Evolutionary conservation across 2,888 invertebrate species (phyloP).

Genomic region (Pheosia gnoma): DNA sequence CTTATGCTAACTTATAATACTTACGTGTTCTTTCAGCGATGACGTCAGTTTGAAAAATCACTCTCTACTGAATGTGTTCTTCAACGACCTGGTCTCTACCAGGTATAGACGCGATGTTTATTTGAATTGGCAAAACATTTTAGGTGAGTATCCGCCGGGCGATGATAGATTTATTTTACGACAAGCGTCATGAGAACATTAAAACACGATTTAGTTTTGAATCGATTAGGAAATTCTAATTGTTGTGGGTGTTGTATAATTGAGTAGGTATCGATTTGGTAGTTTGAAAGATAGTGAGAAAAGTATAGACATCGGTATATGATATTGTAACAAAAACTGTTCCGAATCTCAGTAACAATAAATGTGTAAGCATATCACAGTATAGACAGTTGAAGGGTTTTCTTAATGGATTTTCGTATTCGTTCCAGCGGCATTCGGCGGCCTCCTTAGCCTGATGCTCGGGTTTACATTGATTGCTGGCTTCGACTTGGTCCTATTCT

Average conservation of each 20-base stretch:
- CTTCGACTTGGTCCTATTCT: constrained; percentile 86
- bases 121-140: constrained; percentile 88
- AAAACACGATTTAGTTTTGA: constrained; percentile 3
- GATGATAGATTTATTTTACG: constrained; percentile 33
- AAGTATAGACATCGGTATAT: too few species aligned
- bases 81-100: constrained; percentile 87
- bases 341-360: too few species aligned
- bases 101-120: constrained; percentile 86
- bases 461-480: constrained; percentile 89
- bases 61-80: constrained; percentile 86
- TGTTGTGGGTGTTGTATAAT: not conserved
- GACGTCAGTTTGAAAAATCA: constrained; percentile 74
- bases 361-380: too few species aligned
- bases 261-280: not conserved
- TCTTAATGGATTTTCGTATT: constrained; percentile 2
- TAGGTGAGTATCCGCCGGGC: constrained; percentile 76
- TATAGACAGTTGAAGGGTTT: too few species aligned
- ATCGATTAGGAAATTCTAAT: constrained; percentile 5
- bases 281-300: not conserved
- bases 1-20: not conserved
- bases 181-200: constrained; percentile 10
- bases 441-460: constrained; percentile 87
- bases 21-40: constrained; percentile 53
- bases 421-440: constrained; percentile 88
- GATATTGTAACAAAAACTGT: too few species aligned